Evolutionary conservation across 2,797 vertebrate genomes (phyloP).

Genomic region (Xiphorhynchus erythropygius): DNA sequence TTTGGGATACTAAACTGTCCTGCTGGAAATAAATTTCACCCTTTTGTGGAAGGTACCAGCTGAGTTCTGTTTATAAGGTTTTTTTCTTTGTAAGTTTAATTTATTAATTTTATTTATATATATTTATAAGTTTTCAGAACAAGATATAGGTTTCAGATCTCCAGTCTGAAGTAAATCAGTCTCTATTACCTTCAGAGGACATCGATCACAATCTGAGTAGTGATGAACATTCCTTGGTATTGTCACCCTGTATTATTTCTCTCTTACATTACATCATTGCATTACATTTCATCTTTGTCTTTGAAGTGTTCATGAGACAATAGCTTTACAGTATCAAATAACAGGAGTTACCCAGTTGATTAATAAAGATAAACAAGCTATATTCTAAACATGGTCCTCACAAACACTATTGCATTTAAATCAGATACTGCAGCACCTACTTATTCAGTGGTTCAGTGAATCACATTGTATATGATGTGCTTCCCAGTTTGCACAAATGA

Average conservation of each 20-base stretch:
- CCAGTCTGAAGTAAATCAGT: not conserved
- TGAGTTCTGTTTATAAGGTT: not conserved
- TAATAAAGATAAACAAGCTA: not conserved
- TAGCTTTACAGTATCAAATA: not conserved
- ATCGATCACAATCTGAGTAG: not conserved
- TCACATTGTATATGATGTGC: not conserved
- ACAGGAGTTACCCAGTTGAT: not conserved
- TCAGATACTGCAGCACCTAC: not conserved
- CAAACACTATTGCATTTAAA: not conserved
- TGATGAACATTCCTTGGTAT: not conserved
- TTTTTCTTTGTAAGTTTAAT: not conserved
- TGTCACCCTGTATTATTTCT: not conserved
- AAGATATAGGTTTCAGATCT: not conserved
- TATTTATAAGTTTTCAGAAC: not conserved
- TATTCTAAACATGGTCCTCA: not conserved
- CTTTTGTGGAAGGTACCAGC: not conserved
- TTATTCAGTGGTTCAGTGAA: not conserved
- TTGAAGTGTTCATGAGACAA: not conserved
- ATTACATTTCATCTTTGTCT: not conserved
- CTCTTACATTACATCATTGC: rapidly evolving
- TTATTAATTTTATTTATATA: not conserved
- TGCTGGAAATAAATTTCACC: not conserved
- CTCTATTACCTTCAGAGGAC: not conserved
- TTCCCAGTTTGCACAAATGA: not conserved
- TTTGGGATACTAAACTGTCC: not conserved